A percentile compares a stretch with the other conserved stretches of the same genome.
Conservation (phyloP, 2,797 vertebrate genomes). For the Macropus fuliginosus region DNA sequence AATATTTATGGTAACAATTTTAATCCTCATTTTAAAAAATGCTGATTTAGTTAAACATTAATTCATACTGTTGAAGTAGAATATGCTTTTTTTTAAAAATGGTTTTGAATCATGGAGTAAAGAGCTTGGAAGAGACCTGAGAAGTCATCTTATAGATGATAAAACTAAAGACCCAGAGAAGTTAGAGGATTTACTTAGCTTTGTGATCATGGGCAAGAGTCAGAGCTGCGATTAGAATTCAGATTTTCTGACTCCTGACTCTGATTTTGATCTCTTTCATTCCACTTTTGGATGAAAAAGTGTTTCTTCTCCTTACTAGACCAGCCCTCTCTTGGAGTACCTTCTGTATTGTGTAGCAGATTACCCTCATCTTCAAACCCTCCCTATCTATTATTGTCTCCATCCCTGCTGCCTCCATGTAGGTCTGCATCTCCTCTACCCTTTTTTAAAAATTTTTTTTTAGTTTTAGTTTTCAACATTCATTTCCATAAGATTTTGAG, state of each 20-base stretch:
- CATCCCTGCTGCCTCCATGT: background rate
- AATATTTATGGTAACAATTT: conserved; percentile 41
- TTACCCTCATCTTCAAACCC: background rate
- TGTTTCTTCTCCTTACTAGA: background rate
- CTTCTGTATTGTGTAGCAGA: background rate
- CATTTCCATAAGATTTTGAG: too few species aligned
- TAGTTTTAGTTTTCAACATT: too few species aligned
- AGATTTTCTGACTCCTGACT: background rate
- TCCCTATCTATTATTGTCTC: background rate
- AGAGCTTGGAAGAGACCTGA: background rate
- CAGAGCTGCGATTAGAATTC: background rate
- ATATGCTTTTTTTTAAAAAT: background rate
- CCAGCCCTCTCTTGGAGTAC: background rate
- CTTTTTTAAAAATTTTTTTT: too few species aligned
- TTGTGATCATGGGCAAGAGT: background rate
- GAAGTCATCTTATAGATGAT: background rate
- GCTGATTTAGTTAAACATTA: conserved; percentile 29
- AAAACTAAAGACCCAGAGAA: background rate
- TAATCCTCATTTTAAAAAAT: conserved; percentile 46
- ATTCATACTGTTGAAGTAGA: background rate
- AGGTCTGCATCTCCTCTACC: background rate
- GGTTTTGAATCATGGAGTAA: background rate
- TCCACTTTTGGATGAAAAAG: background rate
- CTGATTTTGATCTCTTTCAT: background rate
- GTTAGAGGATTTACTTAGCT: background rate